phyloP scores from a whole-genome alignment of 2,113 vertebrate species.

The Coregonus clupeaformis region DNA sequence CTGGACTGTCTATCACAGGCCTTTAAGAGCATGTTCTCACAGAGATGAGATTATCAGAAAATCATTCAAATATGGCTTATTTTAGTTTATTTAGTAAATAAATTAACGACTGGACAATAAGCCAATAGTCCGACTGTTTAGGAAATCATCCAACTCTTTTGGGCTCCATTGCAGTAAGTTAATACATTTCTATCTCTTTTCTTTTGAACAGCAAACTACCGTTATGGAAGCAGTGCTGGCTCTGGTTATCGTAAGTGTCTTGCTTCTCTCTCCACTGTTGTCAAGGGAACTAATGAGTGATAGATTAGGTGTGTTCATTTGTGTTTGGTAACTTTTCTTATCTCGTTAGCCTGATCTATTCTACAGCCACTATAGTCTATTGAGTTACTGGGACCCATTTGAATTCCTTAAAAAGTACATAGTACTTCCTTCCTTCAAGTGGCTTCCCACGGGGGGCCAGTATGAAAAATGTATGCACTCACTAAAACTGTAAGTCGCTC shows the following conservation, averaged over 20 bases:
- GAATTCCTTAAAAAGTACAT: too few species aligned
- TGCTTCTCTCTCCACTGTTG: neutral
- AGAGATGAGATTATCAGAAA: neutral
- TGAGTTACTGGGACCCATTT: neutral
- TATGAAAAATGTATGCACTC: too few species aligned
- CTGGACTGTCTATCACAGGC: neutral
- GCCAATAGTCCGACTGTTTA: too few species aligned
- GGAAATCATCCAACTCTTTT: too few species aligned
- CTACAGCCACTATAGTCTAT: neutral
- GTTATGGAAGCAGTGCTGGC: conserved; percentile 79
- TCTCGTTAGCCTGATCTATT: neutral
- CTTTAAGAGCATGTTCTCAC: too few species aligned
- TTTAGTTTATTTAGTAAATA: too few species aligned
- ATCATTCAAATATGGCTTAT: neutral
- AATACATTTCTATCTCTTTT: conserved; percentile 1
- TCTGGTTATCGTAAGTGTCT: conserved; percentile 84
- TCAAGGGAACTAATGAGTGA: neutral
- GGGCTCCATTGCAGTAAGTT: neutral
- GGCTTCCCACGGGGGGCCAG: too few species aligned
- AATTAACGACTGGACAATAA: too few species aligned
- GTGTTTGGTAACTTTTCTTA: too few species aligned
- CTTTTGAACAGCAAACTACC: conserved; percentile 77
- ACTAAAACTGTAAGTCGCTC: too few species aligned
- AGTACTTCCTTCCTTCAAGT: too few species aligned
- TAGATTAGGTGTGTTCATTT: too few species aligned